Evolutionary conservation across 2,797 vertebrate species (phyloP), one percentile per base, ranked within the genome.

Genomic region (Crenichthys baileyi): DNA sequence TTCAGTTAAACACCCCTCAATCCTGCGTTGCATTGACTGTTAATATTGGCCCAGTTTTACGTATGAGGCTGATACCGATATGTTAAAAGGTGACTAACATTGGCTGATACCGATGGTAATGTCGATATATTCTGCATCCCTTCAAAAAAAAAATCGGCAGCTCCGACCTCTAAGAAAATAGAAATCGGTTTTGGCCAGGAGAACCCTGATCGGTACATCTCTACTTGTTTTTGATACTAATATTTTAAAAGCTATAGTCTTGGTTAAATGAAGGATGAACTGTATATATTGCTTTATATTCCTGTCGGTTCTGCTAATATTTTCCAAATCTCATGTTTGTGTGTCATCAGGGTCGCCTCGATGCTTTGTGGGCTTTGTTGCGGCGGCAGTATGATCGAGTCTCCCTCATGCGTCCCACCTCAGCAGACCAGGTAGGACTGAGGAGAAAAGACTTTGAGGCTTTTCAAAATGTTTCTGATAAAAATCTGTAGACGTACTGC

Each of bases 321-420:
- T 20, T 36, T 36, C 31, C 13, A 4, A 46, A 24, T 5, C 13
- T 58, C 4, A 9, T 41, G 1, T 36, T 36, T 70, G 29, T 86
- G 51, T 74, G 53, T 15, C 0, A 8, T 75, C 91, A 99, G 98
- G 97, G 98, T 79, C 97, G 97, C n/a, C 95, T 99, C 0, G 97
- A 99, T 0, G 97, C 98, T 0, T 77, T 99, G 79, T 98, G 98
- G 97, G 98, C 98, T n/a, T 87, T 99, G 89, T 73, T 99, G 76
- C 73, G 96, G 58, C 90, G 96, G 3, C 98, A 99, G 88, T 99
- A 98, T 0, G 96, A 98, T 91, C 90, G 98, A 39, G 98, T 99
- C 26, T 99, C 98, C 46, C 83, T 99, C 90, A 98, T 99, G 98
- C 94, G 98, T 63, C 98, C 98, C 5, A 97, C 97, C 65, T 90